Conservation (phyloP, 2,113 vertebrate genomes). For the Nerophis lumbriciformis region DNA sequence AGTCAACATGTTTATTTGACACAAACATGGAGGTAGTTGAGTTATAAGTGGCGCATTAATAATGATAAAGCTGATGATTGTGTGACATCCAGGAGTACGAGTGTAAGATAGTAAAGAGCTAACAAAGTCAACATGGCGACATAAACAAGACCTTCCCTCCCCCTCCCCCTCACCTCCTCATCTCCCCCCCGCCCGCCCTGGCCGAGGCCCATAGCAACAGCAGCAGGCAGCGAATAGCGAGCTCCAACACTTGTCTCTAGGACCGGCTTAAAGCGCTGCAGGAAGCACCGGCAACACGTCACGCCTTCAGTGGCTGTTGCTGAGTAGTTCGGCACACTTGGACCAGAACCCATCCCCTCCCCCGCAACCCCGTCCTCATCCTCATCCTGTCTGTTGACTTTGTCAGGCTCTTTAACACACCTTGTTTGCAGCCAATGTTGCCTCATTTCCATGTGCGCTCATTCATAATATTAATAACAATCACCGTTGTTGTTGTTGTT, state of each 20-base stretch:
- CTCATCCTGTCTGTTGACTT: slow-evolving; percentile 65
- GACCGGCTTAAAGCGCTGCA: slow-evolving; percentile 75
- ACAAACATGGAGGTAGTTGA: no score
- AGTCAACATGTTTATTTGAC: no score
- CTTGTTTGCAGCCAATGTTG: slow-evolving; percentile 50
- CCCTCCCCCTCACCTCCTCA: neutral
- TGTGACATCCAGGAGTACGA: no score
- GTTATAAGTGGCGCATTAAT: no score
- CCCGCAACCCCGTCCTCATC: slow-evolving; percentile 9
- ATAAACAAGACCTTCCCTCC: slow-evolving; percentile 1
- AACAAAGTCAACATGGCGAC: slow-evolving; percentile 2
- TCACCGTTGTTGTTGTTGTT: no score
- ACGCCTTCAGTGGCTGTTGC: slow-evolving; percentile 77
- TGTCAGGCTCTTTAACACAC: slow-evolving; percentile 61
- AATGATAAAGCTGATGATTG: no score
- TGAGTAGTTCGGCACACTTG: slow-evolving; percentile 73
- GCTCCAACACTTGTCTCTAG: slow-evolving; percentile 75
- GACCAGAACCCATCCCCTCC: slow-evolving; percentile 30
- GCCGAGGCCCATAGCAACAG: slow-evolving; percentile 71
- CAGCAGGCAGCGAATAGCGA: slow-evolving; percentile 79
- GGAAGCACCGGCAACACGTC: slow-evolving; percentile 72
- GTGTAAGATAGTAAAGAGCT: no score
- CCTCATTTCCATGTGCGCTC: neutral
- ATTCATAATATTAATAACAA: neutral
- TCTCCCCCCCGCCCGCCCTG: neutral